Conservation (phyloP, 2,888 invertebrate genomes). For the Caenorhabditis sp. region DNA sequence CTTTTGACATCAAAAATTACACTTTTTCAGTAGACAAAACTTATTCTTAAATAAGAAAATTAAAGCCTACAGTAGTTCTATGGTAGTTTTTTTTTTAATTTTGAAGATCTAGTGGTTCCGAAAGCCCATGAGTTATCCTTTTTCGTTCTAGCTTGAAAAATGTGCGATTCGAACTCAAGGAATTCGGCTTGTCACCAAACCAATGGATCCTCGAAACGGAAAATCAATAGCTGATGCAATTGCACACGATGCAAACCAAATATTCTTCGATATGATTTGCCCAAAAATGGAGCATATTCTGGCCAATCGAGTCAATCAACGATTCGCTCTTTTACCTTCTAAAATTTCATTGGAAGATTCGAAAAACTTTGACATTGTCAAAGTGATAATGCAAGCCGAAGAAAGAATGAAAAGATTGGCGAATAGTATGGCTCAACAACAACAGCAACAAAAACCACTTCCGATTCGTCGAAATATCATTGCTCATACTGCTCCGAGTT, state of each 20-base stretch:
- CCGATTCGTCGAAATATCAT: slow-evolving; percentile 17
- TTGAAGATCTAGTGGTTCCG: too few species aligned
- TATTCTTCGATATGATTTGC: slow-evolving; percentile 47
- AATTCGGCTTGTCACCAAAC: slow-evolving; percentile 31
- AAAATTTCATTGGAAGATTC: slow-evolving; percentile 62
- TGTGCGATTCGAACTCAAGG: slow-evolving; percentile 28
- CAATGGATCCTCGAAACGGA: slow-evolving; percentile 38
- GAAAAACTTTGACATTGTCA: slow-evolving; percentile 59
- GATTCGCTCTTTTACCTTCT: slow-evolving; percentile 60
- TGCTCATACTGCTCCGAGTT: slow-evolving; percentile 21
- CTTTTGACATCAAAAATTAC: too few species aligned
- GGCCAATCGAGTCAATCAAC: slow-evolving; percentile 54
- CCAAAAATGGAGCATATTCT: slow-evolving; percentile 43
- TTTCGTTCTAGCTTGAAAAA: slow-evolving; percentile 36
- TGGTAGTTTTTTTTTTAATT: too few species aligned
- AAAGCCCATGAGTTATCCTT: too few species aligned
- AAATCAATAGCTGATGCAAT: slow-evolving; percentile 40
- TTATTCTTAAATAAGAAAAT: too few species aligned
- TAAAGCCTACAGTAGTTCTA: too few species aligned
- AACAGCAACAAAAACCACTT: slow-evolving; percentile 20
- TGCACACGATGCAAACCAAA: slow-evolving; percentile 29
- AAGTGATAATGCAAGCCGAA: slow-evolving; percentile 52
- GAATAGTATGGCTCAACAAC: too few species aligned
- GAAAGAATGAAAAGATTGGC: slow-evolving; percentile 33
- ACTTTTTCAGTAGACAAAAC: too few species aligned